Percentiles rank a stretch among this genome's conserved stretches.
Conservation (phyloP, 2,113 vertebrate species). For the Tympanuchus pallidicinctus region DNA sequence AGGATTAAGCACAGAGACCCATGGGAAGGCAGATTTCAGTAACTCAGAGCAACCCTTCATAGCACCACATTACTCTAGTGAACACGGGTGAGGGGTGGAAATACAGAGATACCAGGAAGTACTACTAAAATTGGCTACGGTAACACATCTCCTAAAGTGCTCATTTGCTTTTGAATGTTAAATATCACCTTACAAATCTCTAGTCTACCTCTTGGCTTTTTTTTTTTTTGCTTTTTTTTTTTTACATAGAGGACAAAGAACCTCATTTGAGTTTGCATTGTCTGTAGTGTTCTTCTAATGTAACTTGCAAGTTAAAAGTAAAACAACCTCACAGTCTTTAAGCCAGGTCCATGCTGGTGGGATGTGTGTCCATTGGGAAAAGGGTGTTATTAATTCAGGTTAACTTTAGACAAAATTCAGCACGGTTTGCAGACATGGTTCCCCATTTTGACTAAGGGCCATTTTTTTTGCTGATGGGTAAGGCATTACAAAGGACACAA, state of each 20-base stretch:
- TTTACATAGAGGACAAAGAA: no score
- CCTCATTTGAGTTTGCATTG: no score
- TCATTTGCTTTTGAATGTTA: background rate
- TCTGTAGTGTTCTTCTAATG: background rate
- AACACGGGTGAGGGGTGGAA: background rate
- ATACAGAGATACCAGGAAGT: background rate
- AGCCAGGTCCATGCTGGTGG: background rate
- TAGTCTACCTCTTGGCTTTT: background rate
- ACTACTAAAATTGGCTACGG: background rate
- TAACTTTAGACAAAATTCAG: background rate
- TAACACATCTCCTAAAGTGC: background rate
- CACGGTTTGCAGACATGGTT: background rate
- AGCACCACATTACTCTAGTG: background rate
- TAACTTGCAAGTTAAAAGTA: no score
- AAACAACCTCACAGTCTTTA: background rate
- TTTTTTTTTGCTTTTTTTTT: background rate
- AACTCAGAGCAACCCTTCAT: background rate
- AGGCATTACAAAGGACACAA: background rate
- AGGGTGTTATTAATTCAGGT: background rate
- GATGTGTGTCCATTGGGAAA: background rate
- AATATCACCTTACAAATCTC: background rate
- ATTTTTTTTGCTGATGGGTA: no score
- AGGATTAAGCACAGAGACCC: background rate
- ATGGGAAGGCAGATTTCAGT: background rate
- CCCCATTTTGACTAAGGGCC: rapidly evolving